A percentile compares a stretch with the other conserved stretches of the same genome.
phyloP scores from a whole-genome alignment of 2,797 vertebrate genomes.

The Notolabrus celidotus region DNA sequence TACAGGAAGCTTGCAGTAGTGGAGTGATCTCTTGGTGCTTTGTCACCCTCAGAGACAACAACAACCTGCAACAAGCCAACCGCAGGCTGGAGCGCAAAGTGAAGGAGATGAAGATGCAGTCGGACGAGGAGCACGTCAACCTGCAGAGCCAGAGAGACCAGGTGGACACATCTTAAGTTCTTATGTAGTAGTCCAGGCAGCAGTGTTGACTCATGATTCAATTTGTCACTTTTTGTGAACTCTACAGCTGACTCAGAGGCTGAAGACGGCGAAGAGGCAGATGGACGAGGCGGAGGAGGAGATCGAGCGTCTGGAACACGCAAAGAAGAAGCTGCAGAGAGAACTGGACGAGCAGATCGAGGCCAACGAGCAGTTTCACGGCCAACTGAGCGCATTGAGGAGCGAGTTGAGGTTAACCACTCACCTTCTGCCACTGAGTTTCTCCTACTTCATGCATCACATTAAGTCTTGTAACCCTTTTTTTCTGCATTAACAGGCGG shows the following conservation, averaged over 20 bases:
- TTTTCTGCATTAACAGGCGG: slow-evolving; percentile 79
- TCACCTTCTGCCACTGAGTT: neutral
- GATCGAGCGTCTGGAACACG: slow-evolving; percentile 94
- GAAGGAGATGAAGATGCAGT: slow-evolving; percentile 95
- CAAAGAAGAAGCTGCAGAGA: slow-evolving; percentile 95
- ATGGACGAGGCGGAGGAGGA: slow-evolving; percentile 97
- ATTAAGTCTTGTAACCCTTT: neutral
- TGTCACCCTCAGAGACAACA: slow-evolving; percentile 88
- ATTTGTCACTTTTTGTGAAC: slow-evolving; percentile 40
- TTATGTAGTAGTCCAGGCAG: neutral
- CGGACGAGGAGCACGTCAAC: slow-evolving; percentile 92
- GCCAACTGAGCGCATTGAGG: slow-evolving; percentile 87
- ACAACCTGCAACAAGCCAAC: slow-evolving; percentile 91
- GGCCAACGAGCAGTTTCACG: slow-evolving; percentile 91
- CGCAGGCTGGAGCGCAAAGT: slow-evolving; percentile 95
- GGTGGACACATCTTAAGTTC: slow-evolving; percentile 77
- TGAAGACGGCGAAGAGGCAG: slow-evolving; percentile 96
- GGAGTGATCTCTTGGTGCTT: slow-evolving; percentile 48
- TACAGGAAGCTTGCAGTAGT: slow-evolving; percentile 48
- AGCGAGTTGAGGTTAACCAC: slow-evolving; percentile 89
- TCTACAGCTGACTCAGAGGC: slow-evolving; percentile 91
- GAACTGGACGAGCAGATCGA: slow-evolving; percentile 96
- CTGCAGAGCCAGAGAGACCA: slow-evolving; percentile 96
- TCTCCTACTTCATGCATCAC: neutral
- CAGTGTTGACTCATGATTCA: slow-evolving; percentile 9